Evolutionary conservation across 2,888 invertebrate species (phyloP).

Genomic region (Thera obeliscata): DNA sequence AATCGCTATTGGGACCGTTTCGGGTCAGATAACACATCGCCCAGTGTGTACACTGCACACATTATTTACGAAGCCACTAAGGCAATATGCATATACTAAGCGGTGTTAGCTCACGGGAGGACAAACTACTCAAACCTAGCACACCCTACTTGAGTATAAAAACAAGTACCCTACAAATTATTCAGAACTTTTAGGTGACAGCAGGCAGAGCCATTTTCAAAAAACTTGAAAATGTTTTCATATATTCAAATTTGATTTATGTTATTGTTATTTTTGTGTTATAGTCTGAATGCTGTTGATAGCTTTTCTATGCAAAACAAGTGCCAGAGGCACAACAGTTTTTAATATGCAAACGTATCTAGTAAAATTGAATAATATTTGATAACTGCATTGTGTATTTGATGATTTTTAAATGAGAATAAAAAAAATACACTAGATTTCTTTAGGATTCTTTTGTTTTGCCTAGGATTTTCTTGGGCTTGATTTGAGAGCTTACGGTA

Average conservation of each 20-base stretch:
- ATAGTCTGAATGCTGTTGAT: background rate
- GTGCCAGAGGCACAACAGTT: background rate
- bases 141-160: background rate
- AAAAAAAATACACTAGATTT: too few relatives aligned
- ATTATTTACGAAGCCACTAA: constrained; percentile 47
- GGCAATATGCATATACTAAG: constrained; percentile 29
- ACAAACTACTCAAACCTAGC: constrained; percentile 4
- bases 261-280: background rate
- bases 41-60: constrained; percentile 32
- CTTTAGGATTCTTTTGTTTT: too few relatives aligned
- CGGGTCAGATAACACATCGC: constrained; percentile 52
- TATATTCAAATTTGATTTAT: background rate
- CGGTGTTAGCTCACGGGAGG: constrained; percentile 5
- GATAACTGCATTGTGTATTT: background rate
- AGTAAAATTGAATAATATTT: too few relatives aligned
- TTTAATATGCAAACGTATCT: background rate
- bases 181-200: background rate
- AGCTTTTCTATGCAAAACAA: background rate
- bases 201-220: background rate
- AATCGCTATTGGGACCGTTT: constrained; percentile 46
- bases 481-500: too few relatives aligned
- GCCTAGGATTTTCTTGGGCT: too few relatives aligned
- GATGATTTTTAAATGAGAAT: background rate
- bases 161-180: background rate
- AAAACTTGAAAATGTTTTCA: background rate